phyloP scores from a whole-genome alignment of 92 coral and sea anemone genomes.

The Parazoanthus atlanticus region DNA sequence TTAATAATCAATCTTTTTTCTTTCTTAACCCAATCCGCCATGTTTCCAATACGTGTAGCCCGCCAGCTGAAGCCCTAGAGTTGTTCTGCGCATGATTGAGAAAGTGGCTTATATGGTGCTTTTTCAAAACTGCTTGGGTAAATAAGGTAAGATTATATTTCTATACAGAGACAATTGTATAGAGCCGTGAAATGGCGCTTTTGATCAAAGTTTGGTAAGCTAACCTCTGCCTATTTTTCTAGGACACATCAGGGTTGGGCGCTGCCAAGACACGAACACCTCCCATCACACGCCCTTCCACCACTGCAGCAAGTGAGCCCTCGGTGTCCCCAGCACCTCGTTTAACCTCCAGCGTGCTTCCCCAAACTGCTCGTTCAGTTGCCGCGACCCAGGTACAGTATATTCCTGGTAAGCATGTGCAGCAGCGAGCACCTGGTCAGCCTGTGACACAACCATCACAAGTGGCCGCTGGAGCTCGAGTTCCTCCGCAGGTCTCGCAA shows the following conservation, averaged over 20 bases:
- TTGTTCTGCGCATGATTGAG: too few relatives aligned
- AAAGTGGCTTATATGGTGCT: too few relatives aligned
- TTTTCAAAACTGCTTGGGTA: too few relatives aligned
- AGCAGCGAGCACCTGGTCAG: slow-evolving; percentile 23
- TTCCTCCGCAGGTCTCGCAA: slow-evolving; percentile 18
- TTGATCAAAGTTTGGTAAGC: not conserved
- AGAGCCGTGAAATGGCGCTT: too few relatives aligned
- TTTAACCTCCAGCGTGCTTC: slow-evolving; percentile 24
- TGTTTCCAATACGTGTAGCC: too few relatives aligned
- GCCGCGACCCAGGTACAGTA: not conserved
- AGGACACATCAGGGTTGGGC: not conserved
- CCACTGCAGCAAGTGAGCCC: slow-evolving; percentile 6
- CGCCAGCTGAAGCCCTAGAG: too few relatives aligned
- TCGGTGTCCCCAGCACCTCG: slow-evolving; percentile 12
- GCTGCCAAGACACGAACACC: slow-evolving; percentile 10
- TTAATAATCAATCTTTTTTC: too few relatives aligned
- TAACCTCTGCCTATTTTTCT: not conserved
- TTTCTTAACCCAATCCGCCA: too few relatives aligned
- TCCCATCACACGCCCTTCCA: slow-evolving; percentile 21
- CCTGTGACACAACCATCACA: slow-evolving; percentile 2
- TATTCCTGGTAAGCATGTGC: not conserved
- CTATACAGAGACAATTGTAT: too few relatives aligned
- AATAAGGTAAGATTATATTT: too few relatives aligned
- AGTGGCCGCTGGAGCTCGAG: slow-evolving; percentile 25
- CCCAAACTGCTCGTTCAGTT: not conserved